Base-by-base conservation (phyloP, 2,888 invertebrate genomes). In the Melinaea menophilus region DNA sequence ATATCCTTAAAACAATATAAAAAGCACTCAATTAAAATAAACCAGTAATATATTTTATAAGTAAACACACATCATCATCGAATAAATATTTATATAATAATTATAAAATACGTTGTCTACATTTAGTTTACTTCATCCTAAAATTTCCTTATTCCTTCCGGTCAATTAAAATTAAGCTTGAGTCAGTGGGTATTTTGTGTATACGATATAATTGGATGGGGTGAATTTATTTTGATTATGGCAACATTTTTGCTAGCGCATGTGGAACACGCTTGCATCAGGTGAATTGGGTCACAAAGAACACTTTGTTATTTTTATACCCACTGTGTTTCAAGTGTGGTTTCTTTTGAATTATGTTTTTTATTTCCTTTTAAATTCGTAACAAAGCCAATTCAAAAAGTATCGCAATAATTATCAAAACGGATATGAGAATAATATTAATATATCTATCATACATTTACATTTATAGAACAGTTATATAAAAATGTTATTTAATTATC, bases 131-230 rank as follows among this genome's bases (percentile, higher is more conserved):
- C 59, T n/a, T 35, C 46, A 33, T 45, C 54, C 22, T 55, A 56
- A 62, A 62, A 67, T 67, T 67, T 58, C 13, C 51, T 57, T 64
- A 62, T 64, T 60, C 64, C 61, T 67, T 58, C 65, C 22, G 65
- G 59, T 65, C 59, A 64, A 57, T 67, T 61, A 61, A 63, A 67
- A 61, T 67, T 61, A 61, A 57, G 65, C 59, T 59, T 31, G 51
- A 51, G 31, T 41, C 51, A 35, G 56, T 55, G 11, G 31, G 51
- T 59, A 59, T 61, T 67, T 67, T 65, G 56, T 62, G 56, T 65
- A 67, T 63, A 61, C 65, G 31, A 35, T 56, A 35, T 63, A 63
- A 67, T 65, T 65, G 65, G 67, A 65, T 47, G 54, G 61, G 48
- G 56, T 22, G 55, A 63, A 56, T 64, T 51, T 62, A 61, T 62